Evolutionary conservation across 2,797 vertebrate species (phyloP), one percentile per base, ranked within the genome.

Genomic region (Poecilia velifera): DNA sequence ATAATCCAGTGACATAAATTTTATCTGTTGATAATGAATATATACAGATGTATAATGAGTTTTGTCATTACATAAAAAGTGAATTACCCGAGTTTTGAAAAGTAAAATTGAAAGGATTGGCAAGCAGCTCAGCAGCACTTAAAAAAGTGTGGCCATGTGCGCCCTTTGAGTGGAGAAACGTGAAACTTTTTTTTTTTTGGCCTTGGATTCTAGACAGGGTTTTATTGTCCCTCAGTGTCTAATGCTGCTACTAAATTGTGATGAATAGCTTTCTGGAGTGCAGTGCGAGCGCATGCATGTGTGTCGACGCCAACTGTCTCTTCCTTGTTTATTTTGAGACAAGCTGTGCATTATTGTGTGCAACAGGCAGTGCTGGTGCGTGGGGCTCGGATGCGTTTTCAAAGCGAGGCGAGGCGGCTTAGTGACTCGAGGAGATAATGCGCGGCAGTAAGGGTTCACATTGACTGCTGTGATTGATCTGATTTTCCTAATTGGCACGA

Each of bases 401-500:
- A 86, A 84, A 82, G 79, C 5, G 49, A 70, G 76, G 71, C 13
- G 34, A 78, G 68, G 51, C 45, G 39, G 72, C 81, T 57, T 62
- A 62, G 78, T 74, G 79, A 85, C 76, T 45, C 6, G 57, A 76
- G 59, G 76, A 87, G 82, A 85, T 81, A 75, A 90, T 47, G 79
- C 55, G 72, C 53, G 73, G 41, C 75, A 47, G 76, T 55, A 74
- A 71, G 77, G 82, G 79, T 80, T 90, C 82, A 85, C 81, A 82
- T 66, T 82, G 89, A 84, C 78, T 79, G 83, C 72, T 49, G 75
- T 88, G 90, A 93, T 91, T 93, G 92, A 94, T 94, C 82, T 80
- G 83, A 92, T 92, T 92, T 92, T 80, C 83, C 82, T 93, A 94
- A 94, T 94, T 94, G 89, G 87, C 91, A 87, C 16, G 51, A 82